phyloP scores from a whole-genome alignment of 2,113 vertebrate species.

The Coreoperca whiteheadi region DNA sequence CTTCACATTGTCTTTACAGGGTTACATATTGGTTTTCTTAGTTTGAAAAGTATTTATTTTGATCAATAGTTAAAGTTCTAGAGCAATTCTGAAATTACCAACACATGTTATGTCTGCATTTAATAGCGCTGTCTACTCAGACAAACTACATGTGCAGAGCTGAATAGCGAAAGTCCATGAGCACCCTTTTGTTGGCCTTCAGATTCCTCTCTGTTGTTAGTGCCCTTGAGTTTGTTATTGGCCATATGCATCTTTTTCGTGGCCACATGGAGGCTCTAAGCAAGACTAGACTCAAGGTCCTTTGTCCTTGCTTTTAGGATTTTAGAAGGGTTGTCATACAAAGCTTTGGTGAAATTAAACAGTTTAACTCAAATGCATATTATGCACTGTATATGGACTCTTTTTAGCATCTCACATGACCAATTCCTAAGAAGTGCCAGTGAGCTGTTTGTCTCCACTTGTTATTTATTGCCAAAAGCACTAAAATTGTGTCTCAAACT shows the following conservation, averaged over 20 bases:
- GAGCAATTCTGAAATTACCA: slow-evolving; percentile 3
- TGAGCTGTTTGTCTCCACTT: background rate
- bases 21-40: background rate
- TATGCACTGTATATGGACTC: no score
- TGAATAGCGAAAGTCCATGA: slow-evolving; percentile 8
- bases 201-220: slow-evolving; percentile 60
- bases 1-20: background rate
- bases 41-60: background rate
- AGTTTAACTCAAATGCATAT: background rate
- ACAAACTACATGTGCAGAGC: slow-evolving; percentile 17
- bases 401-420: background rate
- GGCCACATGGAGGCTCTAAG: slow-evolving; percentile 39
- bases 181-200: slow-evolving; percentile 16
- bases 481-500: background rate
- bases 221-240: slow-evolving; percentile 83
- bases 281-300: slow-evolving; percentile 15
- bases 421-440: background rate
- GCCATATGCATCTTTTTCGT: slow-evolving; percentile 62
- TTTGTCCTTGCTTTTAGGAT: background rate
- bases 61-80: background rate
- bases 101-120: background rate
- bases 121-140: background rate
- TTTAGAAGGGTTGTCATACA: background rate
- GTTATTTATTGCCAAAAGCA: slow-evolving; percentile 7
- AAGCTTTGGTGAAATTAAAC: background rate